Percentiles rank a stretch among this genome's conserved stretches.
Evolutionary conservation across 2,113 vertebrate species (phyloP).

Genomic region (Bubo blakistoni): DNA sequence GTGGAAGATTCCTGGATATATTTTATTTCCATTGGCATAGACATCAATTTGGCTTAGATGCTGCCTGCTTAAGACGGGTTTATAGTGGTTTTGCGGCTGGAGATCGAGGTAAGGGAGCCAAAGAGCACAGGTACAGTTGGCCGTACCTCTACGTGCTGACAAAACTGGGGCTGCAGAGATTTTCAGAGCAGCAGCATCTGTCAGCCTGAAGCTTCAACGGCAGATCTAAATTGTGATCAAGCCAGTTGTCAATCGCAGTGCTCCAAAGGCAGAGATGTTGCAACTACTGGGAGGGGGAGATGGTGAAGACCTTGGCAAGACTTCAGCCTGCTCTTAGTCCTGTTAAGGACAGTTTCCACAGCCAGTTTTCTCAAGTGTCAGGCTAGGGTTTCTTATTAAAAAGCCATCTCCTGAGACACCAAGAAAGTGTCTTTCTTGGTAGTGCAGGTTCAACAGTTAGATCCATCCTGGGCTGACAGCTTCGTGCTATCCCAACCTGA

Average conservation of each 20-base stretch:
- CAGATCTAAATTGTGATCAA: not conserved
- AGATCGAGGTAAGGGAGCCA: not conserved
- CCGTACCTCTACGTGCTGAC: not conserved
- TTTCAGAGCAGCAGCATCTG: not conserved
- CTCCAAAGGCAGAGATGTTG: conserved; percentile 8
- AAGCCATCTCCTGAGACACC: not conserved
- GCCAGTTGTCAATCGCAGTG: not conserved
- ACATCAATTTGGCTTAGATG: not conserved
- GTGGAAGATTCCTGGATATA: not conserved
- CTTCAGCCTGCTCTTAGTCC: not conserved
- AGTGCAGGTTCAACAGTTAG: not conserved
- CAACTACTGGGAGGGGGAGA: not conserved
- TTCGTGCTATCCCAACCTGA: not conserved
- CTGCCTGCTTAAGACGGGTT: not conserved
- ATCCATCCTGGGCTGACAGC: not conserved
- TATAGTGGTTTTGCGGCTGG: not conserved
- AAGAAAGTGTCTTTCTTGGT: not conserved
- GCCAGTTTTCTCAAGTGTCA: not conserved
- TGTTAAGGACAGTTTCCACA: conserved; percentile 21
- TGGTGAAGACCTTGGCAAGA: not conserved
- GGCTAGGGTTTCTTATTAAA: not conserved
- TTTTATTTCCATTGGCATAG: not conserved
- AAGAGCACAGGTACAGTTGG: not conserved
- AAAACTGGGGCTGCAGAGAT: fast-evolving
- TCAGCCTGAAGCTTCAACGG: not conserved